Evolutionary conservation across 2,113 vertebrate species (phyloP).

Genomic region (Cynoglossus semilaevis): DNA sequence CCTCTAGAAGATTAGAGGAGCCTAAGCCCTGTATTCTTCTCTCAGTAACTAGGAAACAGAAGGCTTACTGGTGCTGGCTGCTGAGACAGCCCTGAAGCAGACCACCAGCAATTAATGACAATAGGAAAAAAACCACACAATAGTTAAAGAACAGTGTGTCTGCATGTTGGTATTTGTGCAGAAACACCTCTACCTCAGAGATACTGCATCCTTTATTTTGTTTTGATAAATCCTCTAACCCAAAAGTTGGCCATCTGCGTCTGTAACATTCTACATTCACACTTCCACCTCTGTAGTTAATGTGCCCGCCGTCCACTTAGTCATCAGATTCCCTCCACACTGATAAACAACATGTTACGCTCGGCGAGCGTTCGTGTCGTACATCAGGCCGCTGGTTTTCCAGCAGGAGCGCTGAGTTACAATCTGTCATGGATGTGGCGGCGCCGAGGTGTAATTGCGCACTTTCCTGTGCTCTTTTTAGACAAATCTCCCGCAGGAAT

Average conservation of each 20-base stretch:
- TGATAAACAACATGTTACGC: constrained; percentile 27
- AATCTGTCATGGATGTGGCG: background rate
- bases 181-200: too few species aligned
- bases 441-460: constrained; percentile 1
- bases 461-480: constrained; percentile 5
- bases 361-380: constrained; percentile 36
- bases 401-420: constrained; percentile 26
- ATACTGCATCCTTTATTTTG: too few species aligned
- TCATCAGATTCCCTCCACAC: constrained; percentile 1
- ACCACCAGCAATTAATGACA: constrained; percentile 14
- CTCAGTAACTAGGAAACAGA: constrained; percentile 73
- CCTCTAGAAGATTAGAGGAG: constrained; percentile 21
- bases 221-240: background rate
- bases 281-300: constrained; percentile 21
- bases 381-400: constrained; percentile 37
- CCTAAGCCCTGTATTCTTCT: constrained; percentile 15
- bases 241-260: constrained; percentile 2
- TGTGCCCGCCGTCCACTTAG: constrained; percentile 21
- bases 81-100: constrained; percentile 27
- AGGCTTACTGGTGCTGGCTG: constrained; percentile 24
- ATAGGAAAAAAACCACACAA: constrained; percentile 8
- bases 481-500: background rate
- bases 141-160: too few species aligned
- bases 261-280: background rate
- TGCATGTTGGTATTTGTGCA: too few species aligned